Conservation (phyloP, 2,888 invertebrate species). For the Melinaea menophilus region DNA sequence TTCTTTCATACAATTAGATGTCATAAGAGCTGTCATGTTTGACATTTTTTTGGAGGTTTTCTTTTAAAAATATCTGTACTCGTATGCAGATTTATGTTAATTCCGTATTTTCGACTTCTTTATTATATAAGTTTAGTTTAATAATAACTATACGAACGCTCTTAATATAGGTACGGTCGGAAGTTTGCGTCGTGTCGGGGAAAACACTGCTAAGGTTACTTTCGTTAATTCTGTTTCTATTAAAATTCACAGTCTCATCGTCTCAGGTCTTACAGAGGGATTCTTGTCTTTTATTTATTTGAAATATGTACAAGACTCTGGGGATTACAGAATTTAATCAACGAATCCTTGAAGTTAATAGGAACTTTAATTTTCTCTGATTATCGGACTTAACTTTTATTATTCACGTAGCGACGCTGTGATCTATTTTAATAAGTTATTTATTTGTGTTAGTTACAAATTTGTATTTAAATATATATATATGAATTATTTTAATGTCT, state of each 20-base stretch:
- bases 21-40: too few species aligned
- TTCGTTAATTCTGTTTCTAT: constrained; percentile 28
- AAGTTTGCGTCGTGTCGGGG: constrained; percentile 12
- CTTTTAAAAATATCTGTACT: too few species aligned
- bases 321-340: constrained; percentile 4
- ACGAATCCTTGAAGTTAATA: constrained; percentile 1
- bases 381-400: background rate
- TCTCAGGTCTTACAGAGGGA: constrained; percentile 20
- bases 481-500: too few species aligned
- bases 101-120: too few species aligned
- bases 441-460: background rate
- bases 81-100: too few species aligned
- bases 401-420: background rate
- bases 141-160: background rate
- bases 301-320: constrained; percentile 10
- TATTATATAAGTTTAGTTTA: too few species aligned
- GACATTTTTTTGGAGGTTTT: too few species aligned
- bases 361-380: constrained; percentile 3
- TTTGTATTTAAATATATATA: too few species aligned
- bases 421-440: background rate
- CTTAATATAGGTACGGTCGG: background rate
- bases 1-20: too few species aligned
- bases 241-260: constrained; percentile 26
- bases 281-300: constrained; percentile 18
- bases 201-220: constrained; percentile 26